These are phyloP conservation scores for Protomyctophum bolini DNA, from an alignment of 2,113 vertebrate genomes.

Conservation along the genomic window DNA sequence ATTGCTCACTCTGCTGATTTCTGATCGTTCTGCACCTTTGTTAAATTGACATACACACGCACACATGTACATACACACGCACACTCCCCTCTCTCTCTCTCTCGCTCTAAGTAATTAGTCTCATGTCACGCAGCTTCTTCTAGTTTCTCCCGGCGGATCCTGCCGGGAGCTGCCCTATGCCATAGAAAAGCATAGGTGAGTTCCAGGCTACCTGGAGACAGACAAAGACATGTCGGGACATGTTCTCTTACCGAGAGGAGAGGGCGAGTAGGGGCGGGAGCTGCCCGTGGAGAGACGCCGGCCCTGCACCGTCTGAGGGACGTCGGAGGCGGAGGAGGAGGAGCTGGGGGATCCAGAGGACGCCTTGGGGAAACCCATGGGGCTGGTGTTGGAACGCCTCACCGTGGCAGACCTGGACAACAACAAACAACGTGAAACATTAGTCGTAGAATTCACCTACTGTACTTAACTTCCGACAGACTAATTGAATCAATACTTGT, in stretches of 20 bases:
- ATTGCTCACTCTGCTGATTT: too few species aligned
- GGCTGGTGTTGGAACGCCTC: slow-evolving; percentile 94
- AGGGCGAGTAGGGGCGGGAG: slow-evolving; percentile 93
- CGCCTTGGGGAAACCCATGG: slow-evolving; percentile 90
- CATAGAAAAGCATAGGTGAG: too few species aligned
- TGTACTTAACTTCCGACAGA: too few species aligned
- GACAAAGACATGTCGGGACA: not conserved
- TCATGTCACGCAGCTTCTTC: too few species aligned
- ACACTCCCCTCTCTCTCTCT: too few species aligned
- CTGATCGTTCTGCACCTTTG: too few species aligned
- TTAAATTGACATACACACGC: too few species aligned
- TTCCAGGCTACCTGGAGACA: too few species aligned
- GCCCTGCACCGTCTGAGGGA: slow-evolving; percentile 75
- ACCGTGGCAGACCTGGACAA: slow-evolving; percentile 85
- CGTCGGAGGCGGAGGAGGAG: slow-evolving; percentile 75
- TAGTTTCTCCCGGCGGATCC: too few species aligned
- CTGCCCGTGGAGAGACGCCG: slow-evolving; percentile 91
- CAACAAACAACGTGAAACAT: slow-evolving; percentile 7
- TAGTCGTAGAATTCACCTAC: not conserved
- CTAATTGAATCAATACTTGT: too few species aligned
- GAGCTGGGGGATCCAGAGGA: slow-evolving; percentile 86
- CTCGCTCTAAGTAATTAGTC: too few species aligned
- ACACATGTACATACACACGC: too few species aligned
- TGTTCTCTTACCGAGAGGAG: slow-evolving; percentile 86
- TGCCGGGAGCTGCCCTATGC: not conserved